Evolutionary conservation across 2,888 invertebrate species (phyloP).

Genomic region (Frankliniella intonsa): DNA sequence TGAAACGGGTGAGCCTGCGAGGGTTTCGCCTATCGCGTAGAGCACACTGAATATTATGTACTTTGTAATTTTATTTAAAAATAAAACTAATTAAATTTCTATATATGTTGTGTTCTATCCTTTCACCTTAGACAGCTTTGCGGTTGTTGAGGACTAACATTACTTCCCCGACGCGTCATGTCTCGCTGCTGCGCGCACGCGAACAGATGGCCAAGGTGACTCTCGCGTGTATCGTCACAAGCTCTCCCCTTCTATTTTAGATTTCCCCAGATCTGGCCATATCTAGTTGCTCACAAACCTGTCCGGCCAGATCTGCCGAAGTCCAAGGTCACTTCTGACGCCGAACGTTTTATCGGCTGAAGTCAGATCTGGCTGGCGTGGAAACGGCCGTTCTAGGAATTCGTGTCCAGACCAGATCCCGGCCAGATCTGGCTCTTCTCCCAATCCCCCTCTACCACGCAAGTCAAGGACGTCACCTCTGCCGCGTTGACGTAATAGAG

Average conservation of each 20-base stretch:
- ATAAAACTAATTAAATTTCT: neutral
- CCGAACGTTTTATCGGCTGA: neutral
- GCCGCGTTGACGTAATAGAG: too few relatives aligned
- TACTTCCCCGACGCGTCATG: too few relatives aligned
- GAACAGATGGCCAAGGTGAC: too few relatives aligned
- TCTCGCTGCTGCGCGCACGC: neutral
- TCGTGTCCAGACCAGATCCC: neutral
- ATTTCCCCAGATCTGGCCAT: neutral
- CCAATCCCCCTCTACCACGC: too few relatives aligned
- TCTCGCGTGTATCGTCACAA: neutral
- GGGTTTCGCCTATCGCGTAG: too few relatives aligned
- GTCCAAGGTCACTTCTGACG: neutral
- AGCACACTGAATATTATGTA: neutral
- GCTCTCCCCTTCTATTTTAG: neutral
- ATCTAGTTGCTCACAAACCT: too few relatives aligned
- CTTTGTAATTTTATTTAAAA: conserved; percentile 19
- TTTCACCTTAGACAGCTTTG: neutral
- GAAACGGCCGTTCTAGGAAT: neutral
- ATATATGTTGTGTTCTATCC: too few relatives aligned
- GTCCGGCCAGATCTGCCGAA: too few relatives aligned
- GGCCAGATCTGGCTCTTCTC: conserved; percentile 1
- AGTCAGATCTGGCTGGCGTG: neutral
- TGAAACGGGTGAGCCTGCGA: too few relatives aligned
- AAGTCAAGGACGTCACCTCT: too few relatives aligned
- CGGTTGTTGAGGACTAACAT: neutral